Evolutionary conservation across 2,888 invertebrate genomes (phyloP), one percentile per base, ranked within the genome.

Genomic region (Megastigmus dorsalis): DNA sequence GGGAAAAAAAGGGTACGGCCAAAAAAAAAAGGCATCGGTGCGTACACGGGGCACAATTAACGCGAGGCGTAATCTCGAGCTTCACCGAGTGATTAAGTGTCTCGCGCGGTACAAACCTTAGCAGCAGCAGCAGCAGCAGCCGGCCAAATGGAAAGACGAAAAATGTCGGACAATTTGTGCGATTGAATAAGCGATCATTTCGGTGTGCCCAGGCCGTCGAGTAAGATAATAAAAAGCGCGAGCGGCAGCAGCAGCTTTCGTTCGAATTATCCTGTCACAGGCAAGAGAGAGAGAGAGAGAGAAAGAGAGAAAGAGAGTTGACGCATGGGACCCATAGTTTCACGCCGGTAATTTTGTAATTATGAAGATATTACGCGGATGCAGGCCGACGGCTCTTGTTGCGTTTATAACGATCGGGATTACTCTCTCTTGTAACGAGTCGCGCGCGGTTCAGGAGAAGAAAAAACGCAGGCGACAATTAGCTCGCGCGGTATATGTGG

Each of bases 311-410:
- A n/a, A 48, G 66, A 65, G 63, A 33, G 54, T 30, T 50, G 73
- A 68, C 71, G 67, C 69, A 45, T 45, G n/a, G 41, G n/a, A n/a
- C 20, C 76, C 75, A 18, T 63, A 63, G 75, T 76, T 71, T 74
- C 73, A 68, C 77, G 66, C 75, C 73, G 71, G 71, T 69, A 74
- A 80, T 79, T 78, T 78, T 43, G 65, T 45, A 74, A 77, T 77
- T 77, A 77, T 78, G 74, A 69, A 74, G 77, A 78, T 70, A 70
- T 75, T 75, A 67, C 38, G 33, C 33, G 20, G 60, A n/a, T n/a
- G 41, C 59, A n/a, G 43, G 30, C 38, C 0, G 63, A 15, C n/a
- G 18, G 18, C 15, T 33, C 41, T 9, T 33, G 41, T 30, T 18
- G 54, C 54, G 60, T 45, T n/a, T n/a, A n/a, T 30, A 70, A 60